phyloP scores from a whole-genome alignment of 2,888 invertebrate genomes.

The Noctua janthina region DNA sequence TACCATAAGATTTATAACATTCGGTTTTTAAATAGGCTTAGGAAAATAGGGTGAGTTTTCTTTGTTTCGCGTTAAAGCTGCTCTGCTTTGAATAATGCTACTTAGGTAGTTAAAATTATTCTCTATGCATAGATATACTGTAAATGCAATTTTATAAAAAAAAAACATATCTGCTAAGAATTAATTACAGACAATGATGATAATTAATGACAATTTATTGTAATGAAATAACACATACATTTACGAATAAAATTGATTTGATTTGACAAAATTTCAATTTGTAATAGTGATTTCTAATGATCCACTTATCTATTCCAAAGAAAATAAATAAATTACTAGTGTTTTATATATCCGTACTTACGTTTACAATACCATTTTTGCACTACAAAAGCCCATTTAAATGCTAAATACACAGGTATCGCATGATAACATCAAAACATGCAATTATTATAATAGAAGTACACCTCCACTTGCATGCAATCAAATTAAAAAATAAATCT shows the following conservation, averaged over 20 bases:
- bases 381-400: conserved; percentile 30
- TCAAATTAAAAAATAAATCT: conserved; percentile 64
- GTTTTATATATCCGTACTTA: background rate
- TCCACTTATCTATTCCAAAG: background rate
- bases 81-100: background rate
- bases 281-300: background rate
- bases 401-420: conserved; percentile 25
- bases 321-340: background rate
- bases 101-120: background rate
- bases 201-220: no score
- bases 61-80: conserved; percentile 23
- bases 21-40: background rate
- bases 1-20: background rate
- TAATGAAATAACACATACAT: no score
- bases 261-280: background rate
- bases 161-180: background rate
- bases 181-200: background rate
- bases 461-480: conserved; percentile 22
- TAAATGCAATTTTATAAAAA: background rate
- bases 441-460: conserved; percentile 37
- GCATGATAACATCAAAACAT: conserved; percentile 44
- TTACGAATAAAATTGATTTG: no score
- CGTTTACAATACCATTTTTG: background rate
- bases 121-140: background rate
- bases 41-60: background rate